Percentiles rank a stretch among this genome's conserved stretches.
phyloP scores from a whole-genome alignment of 30 jellyfish, hydroid and myxozoan species.

The Calvadosia cruxmelitensis region DNA sequence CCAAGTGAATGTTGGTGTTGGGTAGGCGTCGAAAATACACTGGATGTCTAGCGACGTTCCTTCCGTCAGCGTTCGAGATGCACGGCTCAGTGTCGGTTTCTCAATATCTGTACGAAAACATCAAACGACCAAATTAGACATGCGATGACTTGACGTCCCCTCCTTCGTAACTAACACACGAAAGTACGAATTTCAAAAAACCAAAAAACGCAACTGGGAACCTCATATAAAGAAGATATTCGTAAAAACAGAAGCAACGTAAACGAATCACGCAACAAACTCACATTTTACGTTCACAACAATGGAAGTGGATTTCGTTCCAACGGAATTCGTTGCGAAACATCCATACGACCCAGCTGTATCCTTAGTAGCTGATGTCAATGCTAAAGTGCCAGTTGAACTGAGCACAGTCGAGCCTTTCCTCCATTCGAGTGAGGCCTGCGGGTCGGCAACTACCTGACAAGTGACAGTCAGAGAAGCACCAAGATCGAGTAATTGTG shows the following conservation, averaged over 20 bases:
- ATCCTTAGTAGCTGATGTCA: neutral
- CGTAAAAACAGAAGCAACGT: too few relatives aligned
- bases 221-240: too few relatives aligned
- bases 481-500: neutral
- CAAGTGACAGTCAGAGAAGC: neutral
- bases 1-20: constrained; percentile 1
- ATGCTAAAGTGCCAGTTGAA: neutral
- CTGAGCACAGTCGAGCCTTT: neutral
- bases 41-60: neutral
- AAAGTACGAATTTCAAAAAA: too few relatives aligned
- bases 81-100: neutral
- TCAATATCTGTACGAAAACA: neutral
- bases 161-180: too few relatives aligned
- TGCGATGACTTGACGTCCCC: too few relatives aligned
- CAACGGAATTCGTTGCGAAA: neutral
- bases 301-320: neutral
- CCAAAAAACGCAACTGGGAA: too few relatives aligned
- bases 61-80: neutral
- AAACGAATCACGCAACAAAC: too few relatives aligned
- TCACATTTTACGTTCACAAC: neutral
- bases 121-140: too few relatives aligned
- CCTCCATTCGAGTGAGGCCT: neutral
- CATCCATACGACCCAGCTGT: neutral
- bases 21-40: neutral
- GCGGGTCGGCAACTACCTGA: neutral